Evolutionary conservation across 23 tunicate species (phyloP), one percentile per base, ranked within the genome.

Genomic region (Botrylloides violaceus): DNA sequence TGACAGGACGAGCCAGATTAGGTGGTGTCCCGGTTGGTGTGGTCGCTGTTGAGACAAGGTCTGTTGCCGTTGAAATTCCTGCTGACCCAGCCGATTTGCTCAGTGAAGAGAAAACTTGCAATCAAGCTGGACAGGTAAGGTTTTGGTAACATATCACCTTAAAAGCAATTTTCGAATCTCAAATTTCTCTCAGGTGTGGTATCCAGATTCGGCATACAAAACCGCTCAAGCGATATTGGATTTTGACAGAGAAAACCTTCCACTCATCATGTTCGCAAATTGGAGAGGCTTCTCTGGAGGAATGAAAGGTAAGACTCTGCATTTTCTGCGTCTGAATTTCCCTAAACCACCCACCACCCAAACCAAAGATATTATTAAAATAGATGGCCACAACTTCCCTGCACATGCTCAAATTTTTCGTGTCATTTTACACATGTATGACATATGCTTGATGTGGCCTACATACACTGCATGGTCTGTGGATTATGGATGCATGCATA

Each of bases 211-310:
- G 12, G 96, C 99, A 24, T 87, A 59, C 96, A 95, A 95, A 75
- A 95, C 99, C 0, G 85, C 99, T 4, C 99, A 95, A 79, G 99
- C 99, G 12, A 95, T 95, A 58, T 65, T 36, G 36, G 99, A 95
- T 75, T 87, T 95, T 64, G 78, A 87, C 58, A 66, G 95, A 19
- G 99, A 95, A 70, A 92, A 92, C 2, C 92, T 95, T 62, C 99
- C 99, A 15, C 92, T 95, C 29, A 81, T 95, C 22, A 95, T 95
- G 95, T 87, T 95, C 49, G 99, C 99, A 27, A 95, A 95, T 59
- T 95, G 99, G 96, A 74, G 99, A 29, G 99, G 99, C 15, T 94
- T 94, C 73, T 94, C 99, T 3, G 99, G 99, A 27, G 99, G 99
- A 75, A 94, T 94, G 99, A 94, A 94, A 82, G 99, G 94, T 82